Evolutionary conservation across 2,797 vertebrate species (phyloP).

Genomic region (Myotis findleyi): DNA sequence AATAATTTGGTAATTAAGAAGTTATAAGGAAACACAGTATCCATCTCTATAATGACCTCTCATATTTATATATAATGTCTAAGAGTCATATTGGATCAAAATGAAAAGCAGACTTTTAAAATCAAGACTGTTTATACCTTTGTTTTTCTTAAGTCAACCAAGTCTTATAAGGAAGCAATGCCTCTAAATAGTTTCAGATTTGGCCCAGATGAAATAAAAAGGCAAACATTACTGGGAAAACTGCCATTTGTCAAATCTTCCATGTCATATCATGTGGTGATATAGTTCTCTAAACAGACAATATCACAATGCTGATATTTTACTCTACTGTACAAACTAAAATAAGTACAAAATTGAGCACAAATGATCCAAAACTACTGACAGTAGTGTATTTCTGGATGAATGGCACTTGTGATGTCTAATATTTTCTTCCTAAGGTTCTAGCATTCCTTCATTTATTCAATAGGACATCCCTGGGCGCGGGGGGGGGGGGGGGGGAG

Average conservation of each 20-base stretch:
- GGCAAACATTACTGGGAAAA: slow-evolving; percentile 73
- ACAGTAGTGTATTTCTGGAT: neutral
- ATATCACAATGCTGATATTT: slow-evolving; percentile 61
- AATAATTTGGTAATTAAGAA: neutral
- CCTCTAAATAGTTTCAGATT: slow-evolving; percentile 48
- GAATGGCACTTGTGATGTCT: slow-evolving; percentile 23
- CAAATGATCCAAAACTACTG: slow-evolving; percentile 52
- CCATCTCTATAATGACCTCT: neutral
- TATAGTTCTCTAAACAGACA: slow-evolving; percentile 73
- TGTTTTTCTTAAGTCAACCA: slow-evolving; percentile 28
- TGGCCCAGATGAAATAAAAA: slow-evolving; percentile 63
- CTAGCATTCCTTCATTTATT: neutral
- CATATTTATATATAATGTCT: neutral
- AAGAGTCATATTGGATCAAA: neutral
- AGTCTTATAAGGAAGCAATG: slow-evolving; percentile 52
- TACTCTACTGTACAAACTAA: slow-evolving; percentile 20
- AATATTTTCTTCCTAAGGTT: slow-evolving; percentile 52
- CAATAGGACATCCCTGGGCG: neutral
- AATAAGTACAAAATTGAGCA: slow-evolving; percentile 49
- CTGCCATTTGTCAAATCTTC: slow-evolving; percentile 60
- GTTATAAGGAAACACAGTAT: neutral
- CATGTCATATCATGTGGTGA: slow-evolving; percentile 6
- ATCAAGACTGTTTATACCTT: neutral
- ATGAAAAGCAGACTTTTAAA: neutral
- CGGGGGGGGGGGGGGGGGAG: fast-evolving